phyloP scores from a whole-genome alignment of 2,113 vertebrate genomes.

The Megaleporinus macrocephalus region DNA sequence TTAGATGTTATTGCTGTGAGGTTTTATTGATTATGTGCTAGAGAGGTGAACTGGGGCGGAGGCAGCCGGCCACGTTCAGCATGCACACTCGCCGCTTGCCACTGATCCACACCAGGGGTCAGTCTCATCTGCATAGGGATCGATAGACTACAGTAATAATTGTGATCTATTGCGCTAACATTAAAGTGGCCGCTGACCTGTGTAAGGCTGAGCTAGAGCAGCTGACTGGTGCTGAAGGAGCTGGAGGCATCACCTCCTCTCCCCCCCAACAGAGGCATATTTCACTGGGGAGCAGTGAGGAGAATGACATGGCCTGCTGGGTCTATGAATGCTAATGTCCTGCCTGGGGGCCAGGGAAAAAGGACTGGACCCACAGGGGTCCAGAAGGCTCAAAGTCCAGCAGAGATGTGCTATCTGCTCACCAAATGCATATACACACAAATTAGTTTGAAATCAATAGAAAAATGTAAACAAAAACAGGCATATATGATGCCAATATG shows the following conservation, averaged over 20 bases:
- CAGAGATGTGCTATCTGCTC: conserved; percentile 22
- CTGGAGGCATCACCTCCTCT: conserved; percentile 60
- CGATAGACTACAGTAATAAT: conserved; percentile 83
- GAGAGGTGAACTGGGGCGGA: conserved; percentile 1
- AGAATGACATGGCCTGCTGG: conserved; percentile 73
- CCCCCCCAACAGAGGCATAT: conserved; percentile 41
- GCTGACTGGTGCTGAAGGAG: conserved; percentile 58
- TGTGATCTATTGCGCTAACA: conserved; percentile 80
- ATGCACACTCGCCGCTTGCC: conserved; percentile 53
- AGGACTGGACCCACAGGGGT: conserved; percentile 16
- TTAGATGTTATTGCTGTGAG: conserved; percentile 20
- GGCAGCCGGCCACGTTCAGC: conserved; percentile 63
- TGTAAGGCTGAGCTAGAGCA: conserved; percentile 54
- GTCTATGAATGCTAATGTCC: conserved; percentile 81
- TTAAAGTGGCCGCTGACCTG: conserved; percentile 79
- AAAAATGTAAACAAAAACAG: no score
- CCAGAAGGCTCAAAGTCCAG: conserved; percentile 10
- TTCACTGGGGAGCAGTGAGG: conserved; percentile 47
- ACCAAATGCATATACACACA: conserved; percentile 50
- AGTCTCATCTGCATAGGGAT: conserved; percentile 79
- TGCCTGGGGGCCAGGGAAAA: conserved; percentile 43
- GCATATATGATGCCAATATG: no score
- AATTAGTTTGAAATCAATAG: no score
- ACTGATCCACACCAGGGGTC: conserved; percentile 65
- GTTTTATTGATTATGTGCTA: conserved; percentile 36